Evolutionary conservation across 2,888 invertebrate species (phyloP), one percentile per base, ranked within the genome.

Genomic region (Hirtodrosophila cameraria): DNA sequence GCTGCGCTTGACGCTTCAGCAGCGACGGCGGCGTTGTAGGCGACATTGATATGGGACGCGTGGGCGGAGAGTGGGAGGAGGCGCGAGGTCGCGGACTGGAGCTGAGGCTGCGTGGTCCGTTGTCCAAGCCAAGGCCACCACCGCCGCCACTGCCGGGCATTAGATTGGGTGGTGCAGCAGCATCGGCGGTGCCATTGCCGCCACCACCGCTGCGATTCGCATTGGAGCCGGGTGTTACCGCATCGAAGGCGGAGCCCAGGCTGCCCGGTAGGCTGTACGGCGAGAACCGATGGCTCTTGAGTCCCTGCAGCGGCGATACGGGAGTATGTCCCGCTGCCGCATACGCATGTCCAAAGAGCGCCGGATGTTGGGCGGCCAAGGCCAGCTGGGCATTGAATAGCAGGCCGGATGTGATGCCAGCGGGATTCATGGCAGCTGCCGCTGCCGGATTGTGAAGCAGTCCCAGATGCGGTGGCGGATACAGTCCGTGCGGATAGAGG

Each of bases 331-430:
- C 93, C 41, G 93, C 93, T 86, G 95, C 95, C 28, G 82, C 82
- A 15, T 82, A 82, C 25, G 80, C 80, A 81, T 95, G 95, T 9
- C 93, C 93, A 88, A 95, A 94, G 59, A 95, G 91, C 25, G 94
- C 94, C 65, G 96, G 96, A 90, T 97, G 97, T 91, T 97, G 96
- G 72, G 97, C 95, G 27, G 95, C 97, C 81, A 97, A 92, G 55
- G 97, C 95, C 42, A 97, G 93, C 90, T 97, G 97, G 60, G 97
- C 95, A 91, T 97, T 97, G 91, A 97, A 96, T 45, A 97, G 93
- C 83, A 97, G 93, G 69, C 96, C 95, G 31, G 96, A 96, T 76
- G 96, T 95, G 92, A 96, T 94, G 58, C 93, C 92, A n/a, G 90
- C 90, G 50, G 89, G 89, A 87, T 90, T 91, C 90, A 90, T 89